Base-by-base conservation (phyloP, 2,797 vertebrate species). In the Crocodylus rhombifer region DNA sequence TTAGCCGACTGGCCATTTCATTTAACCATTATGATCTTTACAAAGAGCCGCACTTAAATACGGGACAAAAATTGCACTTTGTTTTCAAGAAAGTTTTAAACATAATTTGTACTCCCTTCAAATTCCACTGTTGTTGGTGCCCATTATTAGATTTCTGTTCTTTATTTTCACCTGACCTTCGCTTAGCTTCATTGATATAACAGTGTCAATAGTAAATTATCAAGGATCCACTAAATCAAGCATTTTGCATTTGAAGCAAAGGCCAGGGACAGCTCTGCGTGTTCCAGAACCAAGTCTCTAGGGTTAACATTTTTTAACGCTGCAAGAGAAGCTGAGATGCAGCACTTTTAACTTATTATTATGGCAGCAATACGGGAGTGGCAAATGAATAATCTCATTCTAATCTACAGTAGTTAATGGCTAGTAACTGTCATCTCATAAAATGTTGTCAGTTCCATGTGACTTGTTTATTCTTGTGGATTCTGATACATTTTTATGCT, bases 401-500 rank as follows among this genome's bases (percentile, higher is more conserved):
- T 56, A 91, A 51, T 28, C 2, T 28, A 75, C 30, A n/a, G 65
- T 79, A 83, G 62, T 56, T 57, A 79, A 42, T 17, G 42, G 73
- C 92, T 91, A 77, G 0, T 81, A 78, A 51, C 80, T 73, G 80
- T 55, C 69, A 14, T 75, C 30, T 87, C 30, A 15, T 85, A 93
- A 84, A 76, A 74, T 64, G 30, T 8, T 88, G 64, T 58, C 91
- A 77, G 80, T 77, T 87, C 79, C 56, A 23, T 57, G 7, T 85
- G 20, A 28, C 86, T 95, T 82, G 6, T 78, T 92, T 60, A 23
- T 75, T 86, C 9, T 94, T 60, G 25, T 10, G 75, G 82, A 86
- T 74, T 95, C 51, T 73, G 74, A 14, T 58, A 5, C 26, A 51
- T 26, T 77, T 92, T 75, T 63, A 94, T 91, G 88, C 79, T 96